Conservation (phyloP, 2,888 invertebrate genomes). For the Cephus spinipes region DNA sequence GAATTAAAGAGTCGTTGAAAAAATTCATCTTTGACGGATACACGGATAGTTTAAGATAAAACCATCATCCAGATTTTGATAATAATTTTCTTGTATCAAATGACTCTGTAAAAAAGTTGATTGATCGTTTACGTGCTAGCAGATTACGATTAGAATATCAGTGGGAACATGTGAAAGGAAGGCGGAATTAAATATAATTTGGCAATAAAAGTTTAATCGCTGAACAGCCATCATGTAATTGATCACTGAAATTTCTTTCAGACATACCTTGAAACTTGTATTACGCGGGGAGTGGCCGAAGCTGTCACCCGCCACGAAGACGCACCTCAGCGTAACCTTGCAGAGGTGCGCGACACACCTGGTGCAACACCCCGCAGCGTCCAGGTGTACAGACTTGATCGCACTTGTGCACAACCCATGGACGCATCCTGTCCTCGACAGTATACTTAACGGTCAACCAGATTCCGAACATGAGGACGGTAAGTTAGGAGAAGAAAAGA, state of each 20-base stretch:
- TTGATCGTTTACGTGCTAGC: neutral
- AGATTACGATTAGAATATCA: neutral
- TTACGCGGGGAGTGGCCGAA: constrained; percentile 72
- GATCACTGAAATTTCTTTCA: constrained; percentile 29
- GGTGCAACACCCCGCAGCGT: constrained; percentile 66
- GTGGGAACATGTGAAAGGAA: neutral
- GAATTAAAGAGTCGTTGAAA: neutral
- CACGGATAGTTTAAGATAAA: neutral
- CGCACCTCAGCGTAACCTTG: constrained; percentile 65
- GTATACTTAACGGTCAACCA: constrained; percentile 64
- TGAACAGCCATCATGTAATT: neutral
- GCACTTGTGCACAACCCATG: constrained; percentile 71
- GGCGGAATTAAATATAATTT: too few species aligned
- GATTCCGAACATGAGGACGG: constrained; percentile 66
- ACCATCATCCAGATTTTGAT: neutral
- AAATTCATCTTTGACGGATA: neutral
- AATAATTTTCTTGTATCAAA: neutral
- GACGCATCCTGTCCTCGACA: constrained; percentile 65
- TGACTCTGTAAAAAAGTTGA: neutral
- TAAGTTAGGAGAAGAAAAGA: constrained; percentile 31
- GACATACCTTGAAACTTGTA: constrained; percentile 66
- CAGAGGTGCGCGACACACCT: constrained; percentile 67
- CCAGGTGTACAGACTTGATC: constrained; percentile 72
- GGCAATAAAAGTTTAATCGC: neutral
- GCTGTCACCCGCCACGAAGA: constrained; percentile 64